These are phyloP conservation scores for Chrysochloris asiatica DNA, from an alignment of 2,113 vertebrate genomes.

Conservation along the genomic window DNA sequence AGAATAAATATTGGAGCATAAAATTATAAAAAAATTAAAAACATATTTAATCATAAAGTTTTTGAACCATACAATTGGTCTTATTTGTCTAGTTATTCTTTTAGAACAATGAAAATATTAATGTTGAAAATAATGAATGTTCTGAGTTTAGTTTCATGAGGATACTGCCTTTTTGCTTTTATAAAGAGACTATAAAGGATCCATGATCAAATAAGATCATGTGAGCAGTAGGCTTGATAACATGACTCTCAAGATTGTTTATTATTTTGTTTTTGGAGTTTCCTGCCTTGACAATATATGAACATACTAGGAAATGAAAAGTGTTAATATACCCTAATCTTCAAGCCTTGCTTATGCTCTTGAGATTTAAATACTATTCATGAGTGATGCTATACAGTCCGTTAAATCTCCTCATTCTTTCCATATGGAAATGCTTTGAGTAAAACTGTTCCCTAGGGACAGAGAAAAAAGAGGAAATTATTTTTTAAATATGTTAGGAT, in stretches of 20 bases:
- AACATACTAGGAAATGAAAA: slow-evolving; percentile 57
- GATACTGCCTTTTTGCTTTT: background rate
- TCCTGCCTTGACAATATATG: slow-evolving; percentile 61
- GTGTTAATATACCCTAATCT: slow-evolving; percentile 65
- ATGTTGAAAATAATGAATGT: background rate
- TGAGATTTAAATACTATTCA: slow-evolving; percentile 69
- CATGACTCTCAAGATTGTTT: background rate
- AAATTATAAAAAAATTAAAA: no score
- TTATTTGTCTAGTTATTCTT: background rate
- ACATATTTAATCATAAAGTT: no score
- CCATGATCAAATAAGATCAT: background rate
- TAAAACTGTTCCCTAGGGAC: slow-evolving; percentile 79
- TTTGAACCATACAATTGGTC: background rate
- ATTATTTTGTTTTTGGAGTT: slow-evolving; percentile 40
- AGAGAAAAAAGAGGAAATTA: slow-evolving; percentile 81
- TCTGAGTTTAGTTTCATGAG: background rate
- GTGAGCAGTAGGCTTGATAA: slow-evolving; percentile 21
- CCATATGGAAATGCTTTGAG: slow-evolving; percentile 86
- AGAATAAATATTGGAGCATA: background rate
- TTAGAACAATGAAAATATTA: background rate
- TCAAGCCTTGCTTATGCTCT: slow-evolving; percentile 55
- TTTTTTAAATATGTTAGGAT: slow-evolving; percentile 80
- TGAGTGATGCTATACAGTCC: slow-evolving; percentile 66
- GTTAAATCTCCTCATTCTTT: slow-evolving; percentile 76
- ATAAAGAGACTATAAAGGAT: background rate